Conservation (phyloP, 2,888 invertebrate genomes). For the Adelphocoris suturalis region DNA sequence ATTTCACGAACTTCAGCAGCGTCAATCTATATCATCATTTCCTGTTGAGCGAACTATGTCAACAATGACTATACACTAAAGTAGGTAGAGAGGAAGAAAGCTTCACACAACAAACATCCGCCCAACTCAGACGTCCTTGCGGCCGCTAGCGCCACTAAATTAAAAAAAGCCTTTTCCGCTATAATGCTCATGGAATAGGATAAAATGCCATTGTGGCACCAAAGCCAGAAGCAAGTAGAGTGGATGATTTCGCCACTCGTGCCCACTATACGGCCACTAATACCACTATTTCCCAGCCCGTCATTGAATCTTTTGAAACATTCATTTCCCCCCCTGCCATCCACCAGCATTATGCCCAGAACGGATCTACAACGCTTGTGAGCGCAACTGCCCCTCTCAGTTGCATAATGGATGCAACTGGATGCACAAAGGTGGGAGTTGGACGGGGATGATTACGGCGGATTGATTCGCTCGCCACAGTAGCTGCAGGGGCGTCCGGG, state of each 20-base stretch:
- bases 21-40: no score
- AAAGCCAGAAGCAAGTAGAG: background rate
- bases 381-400: conserved; percentile 23
- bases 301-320: conserved; percentile 67
- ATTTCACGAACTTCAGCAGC: no score
- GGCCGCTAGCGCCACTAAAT: background rate
- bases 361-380: conserved; percentile 1
- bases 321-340: conserved; percentile 55
- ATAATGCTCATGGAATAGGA: background rate
- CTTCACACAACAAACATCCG: background rate
- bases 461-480: conserved; percentile 9
- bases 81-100: background rate
- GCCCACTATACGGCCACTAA: background rate
- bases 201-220: background rate
- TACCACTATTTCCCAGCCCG: conserved; percentile 15
- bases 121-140: background rate
- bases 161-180: background rate
- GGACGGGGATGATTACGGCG: conserved; percentile 29
- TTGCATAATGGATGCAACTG: conserved; percentile 55
- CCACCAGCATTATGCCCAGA: conserved; percentile 28
- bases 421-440: conserved; percentile 34
- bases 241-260: background rate
- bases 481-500: background rate
- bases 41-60: no score
- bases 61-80: no score